A percentile compares a stretch with the other conserved stretches of the same genome.
phyloP scores from a whole-genome alignment of 2,113 vertebrate genomes.

The Dipodomys spectabilis region DNA sequence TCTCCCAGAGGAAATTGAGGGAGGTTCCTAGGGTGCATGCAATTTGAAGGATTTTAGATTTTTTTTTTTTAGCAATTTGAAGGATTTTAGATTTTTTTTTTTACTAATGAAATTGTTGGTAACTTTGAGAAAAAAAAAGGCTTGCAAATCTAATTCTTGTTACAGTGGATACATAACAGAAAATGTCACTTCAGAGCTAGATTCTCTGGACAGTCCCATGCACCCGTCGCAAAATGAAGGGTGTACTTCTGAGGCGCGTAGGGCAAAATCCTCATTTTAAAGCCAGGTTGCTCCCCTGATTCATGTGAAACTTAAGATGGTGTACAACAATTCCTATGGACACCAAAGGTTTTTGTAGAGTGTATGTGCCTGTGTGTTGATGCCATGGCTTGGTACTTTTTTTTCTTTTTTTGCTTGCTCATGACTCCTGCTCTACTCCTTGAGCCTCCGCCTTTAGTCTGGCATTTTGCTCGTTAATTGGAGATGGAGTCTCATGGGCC shows the following conservation, averaged over 20 bases:
- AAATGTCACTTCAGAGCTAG: not conserved
- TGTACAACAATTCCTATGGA: not conserved
- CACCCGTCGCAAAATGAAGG: not conserved
- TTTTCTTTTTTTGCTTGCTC: too few species aligned
- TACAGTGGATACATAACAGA: not conserved
- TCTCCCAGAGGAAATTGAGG: too few species aligned
- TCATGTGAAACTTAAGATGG: not conserved
- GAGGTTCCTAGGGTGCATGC: not conserved
- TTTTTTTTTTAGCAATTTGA: slow-evolving; percentile 34
- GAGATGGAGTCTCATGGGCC: too few species aligned
- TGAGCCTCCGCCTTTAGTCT: too few species aligned
- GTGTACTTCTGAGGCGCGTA: not conserved
- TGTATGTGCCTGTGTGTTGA: too few species aligned
- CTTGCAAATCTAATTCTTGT: not conserved
- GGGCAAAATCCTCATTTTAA: not conserved
- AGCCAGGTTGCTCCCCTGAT: not conserved
- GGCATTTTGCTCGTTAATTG: too few species aligned
- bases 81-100: slow-evolving; percentile 26
- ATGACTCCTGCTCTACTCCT: too few species aligned
- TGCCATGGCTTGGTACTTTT: too few species aligned
- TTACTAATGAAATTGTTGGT: not conserved
- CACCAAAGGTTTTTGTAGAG: not conserved
- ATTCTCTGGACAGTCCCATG: not conserved
- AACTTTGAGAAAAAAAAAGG: slow-evolving; percentile 16
- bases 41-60: slow-evolving; percentile 3